These are phyloP conservation scores for Philereme vetulata DNA, from an alignment of 2,888 invertebrate species.

Conservation along the genomic window DNA sequence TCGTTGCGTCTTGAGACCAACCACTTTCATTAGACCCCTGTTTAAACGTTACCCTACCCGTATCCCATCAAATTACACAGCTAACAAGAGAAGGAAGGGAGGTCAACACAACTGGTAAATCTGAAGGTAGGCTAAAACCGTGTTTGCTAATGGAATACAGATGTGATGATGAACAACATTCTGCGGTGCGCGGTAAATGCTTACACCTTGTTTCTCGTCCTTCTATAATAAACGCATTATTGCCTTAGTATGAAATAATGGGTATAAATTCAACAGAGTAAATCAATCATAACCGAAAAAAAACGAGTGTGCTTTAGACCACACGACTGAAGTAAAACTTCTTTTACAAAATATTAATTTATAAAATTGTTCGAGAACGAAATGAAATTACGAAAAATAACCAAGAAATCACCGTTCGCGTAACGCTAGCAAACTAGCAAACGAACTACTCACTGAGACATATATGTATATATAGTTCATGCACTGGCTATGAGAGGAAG, in stretches of 20 bases:
- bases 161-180: slow-evolving; percentile 74
- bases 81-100: slow-evolving; percentile 41
- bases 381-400: no score
- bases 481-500: no score
- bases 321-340: no score
- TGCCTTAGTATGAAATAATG: not conserved
- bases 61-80: slow-evolving; percentile 55
- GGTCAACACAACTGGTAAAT: slow-evolving; percentile 57
- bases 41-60: slow-evolving; percentile 63
- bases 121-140: slow-evolving; percentile 64
- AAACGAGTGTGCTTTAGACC: no score
- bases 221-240: slow-evolving; percentile 15
- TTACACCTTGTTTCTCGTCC: slow-evolving; percentile 47
- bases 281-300: no score
- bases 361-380: no score
- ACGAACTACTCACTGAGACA: no score
- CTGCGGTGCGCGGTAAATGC: slow-evolving; percentile 64
- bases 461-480: no score
- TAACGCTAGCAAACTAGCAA: no score
- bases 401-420: no score
- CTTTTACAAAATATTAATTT: no score
- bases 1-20: slow-evolving; percentile 70
- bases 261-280: no score
- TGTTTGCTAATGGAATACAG: slow-evolving; percentile 81
- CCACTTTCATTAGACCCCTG: slow-evolving; percentile 66